Percentiles rank a stretch among this genome's conserved stretches.
Conservation (phyloP, 2,113 vertebrate genomes). For the Pelusios castaneus region DNA sequence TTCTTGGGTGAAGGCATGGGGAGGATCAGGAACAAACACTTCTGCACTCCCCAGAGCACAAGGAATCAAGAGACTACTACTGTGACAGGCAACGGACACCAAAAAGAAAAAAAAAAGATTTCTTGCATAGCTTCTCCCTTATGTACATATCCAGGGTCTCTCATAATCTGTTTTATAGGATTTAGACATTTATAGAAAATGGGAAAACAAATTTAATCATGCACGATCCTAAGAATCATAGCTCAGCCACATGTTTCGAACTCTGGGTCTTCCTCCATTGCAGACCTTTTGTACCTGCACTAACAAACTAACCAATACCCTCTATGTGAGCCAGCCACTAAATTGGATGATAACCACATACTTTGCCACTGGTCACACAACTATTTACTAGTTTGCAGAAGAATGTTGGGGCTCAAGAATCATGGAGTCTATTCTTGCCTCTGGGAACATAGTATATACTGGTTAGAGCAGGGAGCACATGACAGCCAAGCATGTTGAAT, state of each 20-base stretch:
- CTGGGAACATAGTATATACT: neutral
- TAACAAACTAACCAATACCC: neutral
- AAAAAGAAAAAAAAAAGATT: no score
- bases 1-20: no score
- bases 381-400: neutral
- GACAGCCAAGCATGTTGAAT: neutral
- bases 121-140: no score
- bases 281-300: accelerated
- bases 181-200: no score
- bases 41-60: no score
- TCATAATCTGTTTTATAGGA: no score
- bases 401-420: neutral
- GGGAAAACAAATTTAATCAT: neutral
- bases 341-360: neutral
- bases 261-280: neutral
- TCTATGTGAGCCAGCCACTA: neutral
- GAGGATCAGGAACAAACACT: no score
- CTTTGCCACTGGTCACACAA: neutral
- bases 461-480: neutral
- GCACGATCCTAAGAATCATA: neutral
- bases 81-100: no score
- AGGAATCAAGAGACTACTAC: no score
- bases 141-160: no score
- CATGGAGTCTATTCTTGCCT: neutral
- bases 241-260: neutral